These are phyloP conservation scores for Epizoanthus illoricatus DNA, from an alignment of 92 coral and sea anemone species.

Conservation along the genomic window DNA sequence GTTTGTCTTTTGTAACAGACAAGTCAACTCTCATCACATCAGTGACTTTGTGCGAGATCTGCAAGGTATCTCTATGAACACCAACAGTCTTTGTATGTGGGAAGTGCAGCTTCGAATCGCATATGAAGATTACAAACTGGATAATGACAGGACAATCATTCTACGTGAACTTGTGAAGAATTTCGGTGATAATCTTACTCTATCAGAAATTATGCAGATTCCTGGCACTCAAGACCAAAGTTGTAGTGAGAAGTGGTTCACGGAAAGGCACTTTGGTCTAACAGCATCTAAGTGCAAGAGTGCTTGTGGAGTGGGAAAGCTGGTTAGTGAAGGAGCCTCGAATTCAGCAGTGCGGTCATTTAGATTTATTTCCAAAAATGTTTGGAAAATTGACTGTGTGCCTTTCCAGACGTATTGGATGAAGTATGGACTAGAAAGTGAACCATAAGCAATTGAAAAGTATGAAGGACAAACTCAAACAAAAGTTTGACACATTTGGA, in stretches of 20 bases:
- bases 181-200: conserved; percentile 11
- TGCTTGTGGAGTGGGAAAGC: conserved; percentile 40
- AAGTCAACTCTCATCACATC: conserved; percentile 23
- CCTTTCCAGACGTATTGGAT: conserved; percentile 51
- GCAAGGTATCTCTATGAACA: conserved; percentile 12
- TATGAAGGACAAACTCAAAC: conserved; percentile 27
- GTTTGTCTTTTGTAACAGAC: no score
- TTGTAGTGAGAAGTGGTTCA: conserved; percentile 11
- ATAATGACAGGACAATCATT: neutral
- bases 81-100: conserved; percentile 49
- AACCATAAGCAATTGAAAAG: conserved; percentile 47
- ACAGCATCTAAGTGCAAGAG: conserved; percentile 48
- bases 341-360: conserved; percentile 35
- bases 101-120: conserved; percentile 39
- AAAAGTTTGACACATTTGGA: conserved; percentile 42
- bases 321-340: conserved; percentile 18
- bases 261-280: conserved; percentile 33
- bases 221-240: conserved; percentile 20
- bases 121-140: conserved; percentile 35
- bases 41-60: conserved; percentile 32
- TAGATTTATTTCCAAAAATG: conserved; percentile 5
- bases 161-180: neutral
- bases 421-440: conserved; percentile 60
- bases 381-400: conserved; percentile 36
- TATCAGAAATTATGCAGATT: neutral